Evolutionary conservation across 1,140 invertebrate species (phyloP).

Genomic region (Sarcophaga bullata): DNA sequence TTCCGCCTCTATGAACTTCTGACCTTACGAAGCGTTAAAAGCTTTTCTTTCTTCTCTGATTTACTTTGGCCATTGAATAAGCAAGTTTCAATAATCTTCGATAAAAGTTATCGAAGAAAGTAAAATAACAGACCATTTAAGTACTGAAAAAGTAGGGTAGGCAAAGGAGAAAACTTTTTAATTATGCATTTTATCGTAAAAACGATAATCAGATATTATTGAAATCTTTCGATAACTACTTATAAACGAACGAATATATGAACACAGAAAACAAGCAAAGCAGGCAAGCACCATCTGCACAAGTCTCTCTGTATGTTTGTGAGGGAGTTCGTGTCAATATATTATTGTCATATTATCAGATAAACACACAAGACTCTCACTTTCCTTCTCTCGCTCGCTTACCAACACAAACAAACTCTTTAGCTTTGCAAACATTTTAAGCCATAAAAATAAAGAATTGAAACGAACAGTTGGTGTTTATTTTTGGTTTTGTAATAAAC

Average conservation of each 20-base stretch:
- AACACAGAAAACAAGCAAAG: too few relatives aligned
- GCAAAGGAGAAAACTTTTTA: background rate
- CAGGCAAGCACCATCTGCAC: too few relatives aligned
- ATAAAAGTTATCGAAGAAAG: too few relatives aligned
- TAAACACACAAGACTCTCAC: background rate
- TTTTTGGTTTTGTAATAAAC: background rate
- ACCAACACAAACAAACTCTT: too few relatives aligned
- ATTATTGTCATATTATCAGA: background rate
- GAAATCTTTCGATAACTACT: background rate
- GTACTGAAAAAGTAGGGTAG: background rate
- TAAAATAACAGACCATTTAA: too few relatives aligned
- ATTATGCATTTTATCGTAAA: constrained; percentile 21
- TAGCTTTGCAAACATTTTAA: background rate
- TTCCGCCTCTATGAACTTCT: too few relatives aligned
- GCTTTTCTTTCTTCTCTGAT: too few relatives aligned
- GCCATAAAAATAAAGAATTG: background rate
- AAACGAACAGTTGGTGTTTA: background rate
- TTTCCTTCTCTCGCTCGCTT: too few relatives aligned
- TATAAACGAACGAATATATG: too few relatives aligned
- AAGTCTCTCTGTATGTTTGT: background rate
- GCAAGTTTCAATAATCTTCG: too few relatives aligned
- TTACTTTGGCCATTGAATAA: too few relatives aligned
- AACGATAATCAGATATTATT: constrained; percentile 27
- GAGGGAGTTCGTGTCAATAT: background rate
- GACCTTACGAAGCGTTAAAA: too few relatives aligned